phyloP scores from a whole-genome alignment of 2,888 invertebrate genomes.

The Ormyrus labotus region DNA sequence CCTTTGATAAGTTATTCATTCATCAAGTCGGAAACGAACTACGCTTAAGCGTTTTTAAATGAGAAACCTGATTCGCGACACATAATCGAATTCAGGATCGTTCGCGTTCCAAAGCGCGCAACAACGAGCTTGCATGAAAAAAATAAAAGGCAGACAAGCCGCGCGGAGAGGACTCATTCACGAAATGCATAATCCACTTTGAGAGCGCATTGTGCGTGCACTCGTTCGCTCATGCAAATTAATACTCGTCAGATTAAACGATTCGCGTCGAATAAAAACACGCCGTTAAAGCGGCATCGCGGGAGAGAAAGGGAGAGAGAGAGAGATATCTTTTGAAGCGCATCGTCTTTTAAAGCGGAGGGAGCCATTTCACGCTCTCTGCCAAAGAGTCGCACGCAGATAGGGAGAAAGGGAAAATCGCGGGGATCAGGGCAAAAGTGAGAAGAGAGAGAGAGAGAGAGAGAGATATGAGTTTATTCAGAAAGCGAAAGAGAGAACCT shows the following conservation, averaged over 20 bases:
- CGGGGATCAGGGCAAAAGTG: background rate
- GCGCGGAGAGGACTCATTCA: background rate
- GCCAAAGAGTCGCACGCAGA: background rate
- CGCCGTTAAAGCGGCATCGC: too few species aligned
- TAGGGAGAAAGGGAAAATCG: constrained; percentile 10
- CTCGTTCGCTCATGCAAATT: background rate
- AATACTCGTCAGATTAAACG: background rate
- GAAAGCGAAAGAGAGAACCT: background rate
- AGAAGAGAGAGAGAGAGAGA: background rate
- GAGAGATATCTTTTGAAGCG: too few species aligned
- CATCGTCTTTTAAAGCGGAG: background rate
- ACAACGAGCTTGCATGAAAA: too few species aligned
- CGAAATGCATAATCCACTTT: background rate
- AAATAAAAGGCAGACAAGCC: too few species aligned
- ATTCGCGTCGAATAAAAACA: background rate
- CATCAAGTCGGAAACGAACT: too few species aligned
- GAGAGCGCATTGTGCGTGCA: background rate
- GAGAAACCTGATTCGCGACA: too few species aligned
- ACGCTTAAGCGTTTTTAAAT: too few species aligned
- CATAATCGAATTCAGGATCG: too few species aligned
- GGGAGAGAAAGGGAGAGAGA: too few species aligned
- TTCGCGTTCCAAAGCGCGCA: too few species aligned
- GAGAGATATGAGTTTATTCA: constrained; percentile 8
- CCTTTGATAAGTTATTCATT: too few species aligned
- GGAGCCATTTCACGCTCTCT: constrained; percentile 5